These are phyloP conservation scores for Chamaedrilus cognettii DNA, from an alignment of 2,888 invertebrate genomes.

Conservation along the genomic window DNA sequence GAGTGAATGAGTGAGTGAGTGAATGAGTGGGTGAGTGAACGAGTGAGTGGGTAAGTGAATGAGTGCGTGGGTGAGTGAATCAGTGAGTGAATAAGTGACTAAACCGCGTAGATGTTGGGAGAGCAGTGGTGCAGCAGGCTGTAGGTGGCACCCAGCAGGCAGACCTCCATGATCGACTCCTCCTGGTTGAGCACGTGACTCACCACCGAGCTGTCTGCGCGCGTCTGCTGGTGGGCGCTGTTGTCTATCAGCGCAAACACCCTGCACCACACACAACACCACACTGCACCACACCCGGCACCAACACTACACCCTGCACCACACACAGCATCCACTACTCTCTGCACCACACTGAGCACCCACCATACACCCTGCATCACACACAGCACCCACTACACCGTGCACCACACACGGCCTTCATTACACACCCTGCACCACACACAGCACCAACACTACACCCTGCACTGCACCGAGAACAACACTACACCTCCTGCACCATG, in stretches of 20 bases:
- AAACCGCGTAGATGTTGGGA: conserved; percentile 65
- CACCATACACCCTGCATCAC: not conserved
- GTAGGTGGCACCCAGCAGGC: conserved; percentile 70
- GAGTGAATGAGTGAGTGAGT: too few relatives aligned
- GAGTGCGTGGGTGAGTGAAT: too few relatives aligned
- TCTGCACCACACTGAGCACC: not conserved
- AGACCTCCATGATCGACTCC: conserved; percentile 74
- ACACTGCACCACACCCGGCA: not conserved
- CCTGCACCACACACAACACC: conserved; percentile 45
- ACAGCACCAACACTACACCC: too few relatives aligned
- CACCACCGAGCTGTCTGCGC: conserved; percentile 27
- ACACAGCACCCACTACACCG: too few relatives aligned
- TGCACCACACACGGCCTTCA: too few relatives aligned
- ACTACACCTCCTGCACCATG: too few relatives aligned
- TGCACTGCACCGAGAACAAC: too few relatives aligned
- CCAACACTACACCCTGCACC: not conserved
- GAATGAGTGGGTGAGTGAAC: too few relatives aligned
- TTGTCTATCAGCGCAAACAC: conserved; percentile 59
- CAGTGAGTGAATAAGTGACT: too few relatives aligned
- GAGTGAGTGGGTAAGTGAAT: too few relatives aligned
- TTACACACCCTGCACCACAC: too few relatives aligned
- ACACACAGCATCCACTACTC: conserved; percentile 5
- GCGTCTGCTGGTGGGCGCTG: conserved; percentile 49
- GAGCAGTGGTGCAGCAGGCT: conserved; percentile 75
- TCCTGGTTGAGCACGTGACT: conserved; percentile 68